A percentile compares a stretch with the other conserved stretches of the same genome.
Evolutionary conservation across 1,140 invertebrate species (phyloP).

Genomic region (Anastatus disparis): DNA sequence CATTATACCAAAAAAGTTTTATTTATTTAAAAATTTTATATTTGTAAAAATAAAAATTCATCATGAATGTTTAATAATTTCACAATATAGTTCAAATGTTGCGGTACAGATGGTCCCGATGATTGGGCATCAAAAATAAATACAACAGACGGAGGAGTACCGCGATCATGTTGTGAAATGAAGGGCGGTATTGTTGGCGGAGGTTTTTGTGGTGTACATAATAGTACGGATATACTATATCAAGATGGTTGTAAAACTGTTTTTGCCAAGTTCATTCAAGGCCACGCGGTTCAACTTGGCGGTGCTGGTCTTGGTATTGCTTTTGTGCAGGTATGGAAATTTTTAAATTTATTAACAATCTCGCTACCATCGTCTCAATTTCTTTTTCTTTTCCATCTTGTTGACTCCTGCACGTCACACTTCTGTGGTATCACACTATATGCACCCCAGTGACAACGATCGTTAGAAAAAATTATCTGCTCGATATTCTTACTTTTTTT

Average conservation of each 20-base stretch:
- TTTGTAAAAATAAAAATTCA: conserved; percentile 5
- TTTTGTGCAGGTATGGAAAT: conserved; percentile 73
- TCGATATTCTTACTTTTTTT: too few relatives aligned
- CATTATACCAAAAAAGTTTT: too few relatives aligned
- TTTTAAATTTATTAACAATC: too few relatives aligned
- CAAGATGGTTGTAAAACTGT: conserved; percentile 70
- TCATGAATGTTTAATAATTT: background rate
- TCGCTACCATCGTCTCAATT: too few relatives aligned
- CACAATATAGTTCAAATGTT: conserved; percentile 75
- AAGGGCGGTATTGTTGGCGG: background rate
- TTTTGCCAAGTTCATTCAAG: conserved; percentile 72
- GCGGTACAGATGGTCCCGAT: conserved; percentile 70
- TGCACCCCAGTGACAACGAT: too few relatives aligned
- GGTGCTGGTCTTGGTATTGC: conserved; percentile 80
- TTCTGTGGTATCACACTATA: too few relatives aligned
- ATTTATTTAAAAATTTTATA: conserved; percentile 19
- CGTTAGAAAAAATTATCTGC: too few relatives aligned
- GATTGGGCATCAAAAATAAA: conserved; percentile 78
- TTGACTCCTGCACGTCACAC: too few relatives aligned
- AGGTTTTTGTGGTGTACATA: background rate
- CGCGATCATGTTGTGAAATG: too few relatives aligned
- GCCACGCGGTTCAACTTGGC: conserved; percentile 78
- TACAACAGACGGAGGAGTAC: too few relatives aligned
- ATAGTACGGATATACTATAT: conserved; percentile 38
- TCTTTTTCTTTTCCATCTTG: too few relatives aligned